Base-by-base conservation (phyloP, 2,113 vertebrate genomes). In the Emydocephalus ijimae region DNA sequence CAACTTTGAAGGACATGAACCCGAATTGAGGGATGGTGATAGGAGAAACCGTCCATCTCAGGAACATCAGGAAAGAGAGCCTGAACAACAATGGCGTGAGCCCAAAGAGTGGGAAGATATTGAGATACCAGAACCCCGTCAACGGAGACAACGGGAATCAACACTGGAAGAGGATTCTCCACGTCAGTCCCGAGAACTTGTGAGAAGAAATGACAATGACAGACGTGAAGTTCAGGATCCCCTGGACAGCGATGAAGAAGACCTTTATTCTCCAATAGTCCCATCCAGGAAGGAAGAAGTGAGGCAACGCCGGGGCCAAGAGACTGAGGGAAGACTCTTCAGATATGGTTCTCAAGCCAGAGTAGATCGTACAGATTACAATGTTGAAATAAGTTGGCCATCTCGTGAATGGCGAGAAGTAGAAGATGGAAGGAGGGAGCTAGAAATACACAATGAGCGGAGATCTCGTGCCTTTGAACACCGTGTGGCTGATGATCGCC, bases 391-490 rank as follows among this genome's bases (percentile, higher is more conserved):
- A 11, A 7, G 24, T 5, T 39, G 9, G 2, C 39, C 55, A 7
- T 54, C 50, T 50, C 48, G 0, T 88, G 86, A 43, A 26, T 2
- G n/a, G 1, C n/a, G 10, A 34, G 64, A n/a, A 85, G 0, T 11
- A 20, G 43, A 24, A 59, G 29, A 85, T 34, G 43, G 14, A 54
- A 15, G 56, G 57, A 69, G 86, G n/a, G 86, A 91, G 21, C 29
- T 0, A 0, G 91, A 74, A 12, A 55, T 59, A 0, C 0, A 0
- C 4, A 23, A 23, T 45, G 89, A 93, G 1, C 1, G 0, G 39
- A 2, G 11, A 20, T 48, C 74, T 3, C 55, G 0, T 14, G 85
- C 85, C 29, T 43, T 0, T 0, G 91, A 56, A 12, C 56, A 81
- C 0, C 0, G 0, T 1, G 15, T 12, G n/a, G 85, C 93, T 0